A percentile compares a stretch with the other conserved stretches of the same genome.
phyloP scores from a whole-genome alignment of 2,113 vertebrate genomes.

The Coryphaenoides rupestris region DNA sequence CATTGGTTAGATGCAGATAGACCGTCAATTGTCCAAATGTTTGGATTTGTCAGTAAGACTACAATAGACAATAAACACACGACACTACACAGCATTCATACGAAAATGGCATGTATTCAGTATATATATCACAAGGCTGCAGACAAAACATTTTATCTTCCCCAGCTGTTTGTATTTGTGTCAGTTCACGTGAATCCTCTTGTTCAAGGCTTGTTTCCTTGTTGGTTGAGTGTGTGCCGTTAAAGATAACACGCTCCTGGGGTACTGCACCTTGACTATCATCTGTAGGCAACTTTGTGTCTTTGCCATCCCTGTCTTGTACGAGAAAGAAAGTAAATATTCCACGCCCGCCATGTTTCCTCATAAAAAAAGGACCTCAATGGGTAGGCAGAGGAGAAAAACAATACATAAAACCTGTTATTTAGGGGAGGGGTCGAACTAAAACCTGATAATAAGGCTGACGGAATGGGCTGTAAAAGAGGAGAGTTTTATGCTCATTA shows the following conservation, averaged over 20 bases:
- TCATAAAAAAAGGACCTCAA: not conserved
- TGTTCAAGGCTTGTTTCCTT: no score
- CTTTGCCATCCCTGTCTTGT: no score
- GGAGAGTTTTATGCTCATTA: slow-evolving; percentile 3
- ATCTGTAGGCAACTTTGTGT: not conserved
- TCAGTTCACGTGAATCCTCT: no score
- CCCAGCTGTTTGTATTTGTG: no score
- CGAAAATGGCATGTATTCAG: no score
- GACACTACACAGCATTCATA: no score
- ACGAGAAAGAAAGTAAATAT: not conserved
- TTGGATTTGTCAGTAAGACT: not conserved
- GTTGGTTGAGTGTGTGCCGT: no score
- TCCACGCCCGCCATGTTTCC: not conserved
- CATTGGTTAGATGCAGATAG: no score
- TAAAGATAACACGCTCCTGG: no score
- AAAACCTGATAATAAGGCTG: slow-evolving; percentile 15
- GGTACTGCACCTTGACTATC: not conserved
- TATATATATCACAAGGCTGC: no score
- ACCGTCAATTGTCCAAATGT: slow-evolving; percentile 53
- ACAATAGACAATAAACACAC: no score
- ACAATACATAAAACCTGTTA: slow-evolving; percentile 8
- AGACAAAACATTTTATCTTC: no score
- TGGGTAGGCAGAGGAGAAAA: not conserved
- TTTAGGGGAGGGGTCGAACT: slow-evolving; percentile 22
- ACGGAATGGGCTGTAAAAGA: slow-evolving; percentile 2